Evolutionary conservation across 2,888 invertebrate genomes (phyloP), one percentile per base, ranked within the genome.

Genomic region (Ectobius pallidus): DNA sequence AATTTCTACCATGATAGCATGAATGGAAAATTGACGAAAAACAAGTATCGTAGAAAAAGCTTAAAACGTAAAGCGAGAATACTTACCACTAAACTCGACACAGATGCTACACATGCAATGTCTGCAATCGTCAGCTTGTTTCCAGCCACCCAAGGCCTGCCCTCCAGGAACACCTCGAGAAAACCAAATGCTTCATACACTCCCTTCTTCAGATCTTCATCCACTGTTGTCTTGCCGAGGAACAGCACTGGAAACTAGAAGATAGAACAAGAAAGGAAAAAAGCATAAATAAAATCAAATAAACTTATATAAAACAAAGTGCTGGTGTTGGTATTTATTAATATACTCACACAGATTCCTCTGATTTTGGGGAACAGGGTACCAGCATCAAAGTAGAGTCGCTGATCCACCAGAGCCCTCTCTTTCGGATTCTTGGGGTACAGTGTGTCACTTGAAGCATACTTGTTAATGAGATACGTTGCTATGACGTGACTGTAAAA

Each of bases 51-150:
- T n/a, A n/a, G n/a, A n/a, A n/a, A n/a, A n/a, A n/a, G n/a, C n/a
- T n/a, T n/a, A n/a, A n/a, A n/a, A n/a, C n/a, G n/a, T n/a, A n/a
- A n/a, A n/a, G n/a, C n/a, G n/a, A n/a, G 27, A 3, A 46, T 20
- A 65, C 65, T 44, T 46, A 65, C 65, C 22, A 65, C 65, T 22
- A 65, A 1, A 20, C 44, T 65, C 11, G 65, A 22, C 42, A 65
- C 44, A 44, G 65, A 42, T 0, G 65, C 65, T 1, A 65, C 65
- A 65, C 65, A 70, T 20, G 86, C 85, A 77, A 88, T 86, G 79
- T 91, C 91, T 42, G 91, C 91, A 74, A 91, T 85, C 16, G 91
- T 90, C 44, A 87, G 80, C 62, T 85, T 81, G 61, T 88, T 84
- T 3, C 90, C 90, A 27, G 89, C 86, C 39, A 88, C 87, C 86